Base-by-base conservation (phyloP, 2,888 invertebrate species). In the Orchesella flavescens region DNA sequence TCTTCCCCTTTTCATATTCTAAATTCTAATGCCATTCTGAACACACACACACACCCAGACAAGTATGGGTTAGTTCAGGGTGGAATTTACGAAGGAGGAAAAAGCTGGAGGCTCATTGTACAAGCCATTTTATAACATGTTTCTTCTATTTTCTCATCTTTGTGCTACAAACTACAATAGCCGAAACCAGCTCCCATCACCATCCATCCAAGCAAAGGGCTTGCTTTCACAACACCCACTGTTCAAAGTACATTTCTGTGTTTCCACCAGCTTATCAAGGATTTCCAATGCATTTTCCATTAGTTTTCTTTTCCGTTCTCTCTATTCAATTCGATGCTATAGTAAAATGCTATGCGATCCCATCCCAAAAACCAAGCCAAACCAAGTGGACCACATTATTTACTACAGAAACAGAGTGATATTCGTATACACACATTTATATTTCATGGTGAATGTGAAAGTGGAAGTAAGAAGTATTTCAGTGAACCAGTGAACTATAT, bases 171-270 rank as follows among this genome's bases (percentile, higher is more conserved):
- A 43, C 23, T 24, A 65, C 65, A 24, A 43, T 34, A 15, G 34
- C 34, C 65, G 34, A 10, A 1, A 69, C 53, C 53, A 19, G 44
- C 49, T 21, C 53, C 55, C 57, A 23, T 43, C 24, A 34, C 15
- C 71, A 69, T 23, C 71, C 10, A 12, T 65, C 15, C 53, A 17
- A 15, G 34, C 24, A 63, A 53, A 9, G 13, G n/a, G 53, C 15
- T n/a, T 53, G n/a, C 53, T 53, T 53, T 53, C 53, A 53, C 23
- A 23, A 23, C 63, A 7, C 5, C n/a, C 63, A 69, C 24, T 34
- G 53, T 53, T 53, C 71, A 71, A 71, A 71, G 71, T 71, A 71
- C 24, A 34, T 71, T 71, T 71, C 71, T 71, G 24, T 71, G 71
- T 71, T 71, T 69, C 34, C 71, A 71, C 19, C 49, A 57, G 34